Percentiles rank a stretch among this genome's conserved stretches.
These are phyloP conservation scores for Pseudomugil tenellus DNA, from an alignment of 2,797 vertebrate species.

Conservation along the genomic window DNA sequence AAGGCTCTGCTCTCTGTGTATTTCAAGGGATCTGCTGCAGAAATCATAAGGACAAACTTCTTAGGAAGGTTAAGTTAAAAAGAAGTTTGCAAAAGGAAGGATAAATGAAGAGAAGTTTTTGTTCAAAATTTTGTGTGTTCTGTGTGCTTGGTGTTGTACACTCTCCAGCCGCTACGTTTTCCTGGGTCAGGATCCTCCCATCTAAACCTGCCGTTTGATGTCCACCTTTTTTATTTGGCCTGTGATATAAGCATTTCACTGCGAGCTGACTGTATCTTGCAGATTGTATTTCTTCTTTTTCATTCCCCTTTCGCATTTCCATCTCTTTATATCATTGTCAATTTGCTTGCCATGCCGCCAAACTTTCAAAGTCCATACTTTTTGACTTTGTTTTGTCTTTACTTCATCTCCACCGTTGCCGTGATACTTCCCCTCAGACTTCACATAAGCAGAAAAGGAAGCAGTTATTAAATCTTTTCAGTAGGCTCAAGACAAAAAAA, in stretches of 20 bases:
- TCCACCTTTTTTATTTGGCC: slow-evolving; percentile 55
- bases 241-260: slow-evolving; percentile 60
- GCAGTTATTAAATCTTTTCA: slow-evolving; percentile 78
- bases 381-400: slow-evolving; percentile 60
- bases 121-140: slow-evolving; percentile 10
- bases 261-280: slow-evolving; percentile 45
- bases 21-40: slow-evolving; percentile 39
- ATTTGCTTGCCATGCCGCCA: slow-evolving; percentile 38
- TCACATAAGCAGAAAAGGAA: slow-evolving; percentile 74
- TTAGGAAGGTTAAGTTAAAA: slow-evolving; percentile 60
- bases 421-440: slow-evolving; percentile 52
- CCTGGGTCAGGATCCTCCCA: slow-evolving; percentile 39
- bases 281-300: slow-evolving; percentile 53
- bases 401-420: slow-evolving; percentile 38
- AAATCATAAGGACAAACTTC: slow-evolving; percentile 47
- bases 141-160: slow-evolving; percentile 17
- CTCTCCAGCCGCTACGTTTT: slow-evolving; percentile 37
- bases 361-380: slow-evolving; percentile 48
- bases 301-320: slow-evolving; percentile 49
- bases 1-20: slow-evolving; percentile 39
- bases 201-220: slow-evolving; percentile 52
- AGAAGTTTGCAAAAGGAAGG: slow-evolving; percentile 59
- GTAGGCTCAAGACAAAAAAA: slow-evolving; percentile 63
- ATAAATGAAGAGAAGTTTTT: slow-evolving; percentile 37
- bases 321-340: slow-evolving; percentile 58